Evolutionary conservation across 2,113 vertebrate species (phyloP).

Genomic region (Grammomys surdaster): DNA sequence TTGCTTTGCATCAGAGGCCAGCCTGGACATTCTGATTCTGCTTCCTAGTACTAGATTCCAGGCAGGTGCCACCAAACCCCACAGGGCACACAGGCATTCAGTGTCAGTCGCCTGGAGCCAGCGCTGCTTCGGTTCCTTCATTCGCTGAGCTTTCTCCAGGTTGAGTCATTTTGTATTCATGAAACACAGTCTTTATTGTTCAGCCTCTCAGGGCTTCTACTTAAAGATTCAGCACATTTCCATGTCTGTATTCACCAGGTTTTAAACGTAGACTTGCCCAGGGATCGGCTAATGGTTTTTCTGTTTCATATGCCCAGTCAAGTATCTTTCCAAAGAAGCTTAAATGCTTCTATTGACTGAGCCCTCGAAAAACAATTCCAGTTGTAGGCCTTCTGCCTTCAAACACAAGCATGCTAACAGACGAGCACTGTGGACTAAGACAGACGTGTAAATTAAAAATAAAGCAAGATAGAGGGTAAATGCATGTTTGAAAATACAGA

Average conservation of each 20-base stretch:
- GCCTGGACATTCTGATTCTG: neutral
- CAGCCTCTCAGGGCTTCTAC: conserved; percentile 12
- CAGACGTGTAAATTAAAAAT: neutral
- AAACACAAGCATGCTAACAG: neutral
- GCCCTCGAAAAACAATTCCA: neutral
- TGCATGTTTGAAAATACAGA: neutral
- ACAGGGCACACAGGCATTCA: neutral
- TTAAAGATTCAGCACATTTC: conserved; percentile 23
- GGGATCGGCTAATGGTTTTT: conserved; percentile 4
- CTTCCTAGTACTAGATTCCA: neutral
- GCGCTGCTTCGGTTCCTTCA: neutral
- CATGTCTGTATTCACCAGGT: neutral
- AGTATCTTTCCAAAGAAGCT: neutral
- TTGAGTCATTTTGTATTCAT: neutral
- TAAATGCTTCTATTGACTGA: neutral
- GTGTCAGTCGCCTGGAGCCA: neutral
- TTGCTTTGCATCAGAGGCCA: neutral
- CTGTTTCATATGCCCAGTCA: conserved; percentile 46
- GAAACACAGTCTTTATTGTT: neutral
- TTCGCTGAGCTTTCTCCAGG: neutral
- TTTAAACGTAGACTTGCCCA: conserved; percentile 22
- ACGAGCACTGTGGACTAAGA: neutral
- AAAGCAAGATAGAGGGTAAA: neutral
- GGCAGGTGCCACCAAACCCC: neutral
- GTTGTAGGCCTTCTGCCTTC: neutral